Base-by-base conservation (phyloP, 2,888 invertebrate genomes). In the Kuschelorhynchus macadamiae region DNA sequence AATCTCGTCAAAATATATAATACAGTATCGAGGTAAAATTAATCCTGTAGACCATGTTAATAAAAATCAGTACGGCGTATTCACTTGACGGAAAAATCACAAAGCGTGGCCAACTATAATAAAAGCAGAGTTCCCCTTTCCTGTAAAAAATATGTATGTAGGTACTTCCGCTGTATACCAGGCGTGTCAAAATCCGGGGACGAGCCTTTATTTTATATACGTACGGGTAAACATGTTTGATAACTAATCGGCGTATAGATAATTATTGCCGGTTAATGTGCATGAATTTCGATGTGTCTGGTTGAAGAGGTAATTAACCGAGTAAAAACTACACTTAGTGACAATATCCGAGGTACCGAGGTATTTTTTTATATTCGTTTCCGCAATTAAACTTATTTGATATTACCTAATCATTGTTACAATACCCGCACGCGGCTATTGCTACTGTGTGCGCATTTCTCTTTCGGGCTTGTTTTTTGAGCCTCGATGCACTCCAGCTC, bases 131-230 rank as follows among this genome's bases (percentile, higher is more conserved):
- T 60, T 60, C 66, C 66, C 53, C 66, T 53, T 60, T 60, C 60
- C 60, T 66, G 66, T 41, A 39, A 44, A 57, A 59, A 46, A 44
- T 39, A n/a, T n/a, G n/a, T n/a, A n/a, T n/a, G n/a, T n/a, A n/a
- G n/a, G n/a, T n/a, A 60, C 59, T 60, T 66, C 66, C 66, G 59
- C 20, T 44, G 66, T 60, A 53, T 66, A 66, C 66, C 42, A 60
- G 60, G 66, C 60, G 67, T 55, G 67, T 61, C 67, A 46, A 60
- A 60, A 53, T 66, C 56, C 60, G 55, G 60, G 61, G 61, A 36
- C 67, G 41, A 67, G 36, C 67, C 67, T 67, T 61, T 60, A 59
- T 65, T 60, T 52, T 65, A 16, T 25, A n/a, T 44, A 41, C 20
- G 44, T 18, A 14, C 12, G n/a, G 46, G 11, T 21, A 25, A 47